These are phyloP conservation scores for Percopsis omiscomaycus DNA, from an alignment of 2,797 vertebrate species.

Conservation along the genomic window DNA sequence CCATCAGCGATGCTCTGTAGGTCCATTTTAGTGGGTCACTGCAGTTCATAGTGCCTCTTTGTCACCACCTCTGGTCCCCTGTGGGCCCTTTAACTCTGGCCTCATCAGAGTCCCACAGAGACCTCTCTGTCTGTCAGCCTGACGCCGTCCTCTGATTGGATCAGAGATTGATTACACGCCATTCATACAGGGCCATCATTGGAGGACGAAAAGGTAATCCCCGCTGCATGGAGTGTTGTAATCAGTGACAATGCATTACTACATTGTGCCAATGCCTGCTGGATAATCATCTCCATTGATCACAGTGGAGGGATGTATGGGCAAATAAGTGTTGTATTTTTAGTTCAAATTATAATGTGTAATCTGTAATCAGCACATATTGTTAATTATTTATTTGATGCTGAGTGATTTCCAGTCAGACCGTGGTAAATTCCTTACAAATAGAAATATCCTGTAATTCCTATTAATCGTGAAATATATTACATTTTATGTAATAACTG, in stretches of 20 bases:
- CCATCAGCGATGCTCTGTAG: conserved; percentile 9
- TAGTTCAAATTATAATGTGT: conserved; percentile 38
- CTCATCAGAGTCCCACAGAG: conserved; percentile 80
- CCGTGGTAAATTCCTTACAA: conserved; percentile 44
- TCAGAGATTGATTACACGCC: conserved; percentile 83
- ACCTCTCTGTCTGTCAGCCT: conserved; percentile 76
- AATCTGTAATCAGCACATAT: conserved; percentile 15
- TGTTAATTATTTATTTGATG: conserved; percentile 49
- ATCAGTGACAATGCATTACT: conserved; percentile 79
- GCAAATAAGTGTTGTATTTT: conserved; percentile 23
- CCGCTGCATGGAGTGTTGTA: conserved; percentile 78
- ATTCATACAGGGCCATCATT: conserved; percentile 71
- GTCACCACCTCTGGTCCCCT: conserved; percentile 63
- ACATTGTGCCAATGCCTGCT: conserved; percentile 53
- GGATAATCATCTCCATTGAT: conserved; percentile 52
- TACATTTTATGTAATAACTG: conserved; percentile 33
- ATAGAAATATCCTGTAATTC: conserved; percentile 49
- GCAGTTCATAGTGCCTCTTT: conserved; percentile 42
- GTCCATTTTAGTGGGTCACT: conserved; percentile 30
- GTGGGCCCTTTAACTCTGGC: conserved; percentile 71
- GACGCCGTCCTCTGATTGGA: conserved; percentile 79
- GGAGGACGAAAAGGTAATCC: conserved; percentile 65
- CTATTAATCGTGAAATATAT: conserved; percentile 49
- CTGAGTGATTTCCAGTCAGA: conserved; percentile 46
- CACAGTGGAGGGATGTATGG: conserved; percentile 17